Evolutionary conservation across 2,113 vertebrate species (phyloP), one percentile per base, ranked within the genome.

Genomic region (Sinocyclocheilus grahami): DNA sequence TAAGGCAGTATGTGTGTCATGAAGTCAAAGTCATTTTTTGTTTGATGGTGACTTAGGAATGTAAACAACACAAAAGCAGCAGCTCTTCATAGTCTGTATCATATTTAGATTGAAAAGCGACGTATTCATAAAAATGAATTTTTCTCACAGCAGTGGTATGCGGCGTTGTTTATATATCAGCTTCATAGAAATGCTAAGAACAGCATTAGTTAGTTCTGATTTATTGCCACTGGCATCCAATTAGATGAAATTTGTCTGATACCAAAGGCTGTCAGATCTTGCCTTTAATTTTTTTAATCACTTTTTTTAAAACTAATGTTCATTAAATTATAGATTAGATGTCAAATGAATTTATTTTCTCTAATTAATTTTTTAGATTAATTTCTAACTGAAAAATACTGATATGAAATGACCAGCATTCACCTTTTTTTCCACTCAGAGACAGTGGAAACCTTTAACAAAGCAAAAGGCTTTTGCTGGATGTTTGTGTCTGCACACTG

Each of bases 231-330:
- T 48, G 74, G 74, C 42, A 76, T 51, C 22, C 42, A 76, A 48
- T 48, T 75, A 75, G n/a, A 75, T 75, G 3, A 51, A 76, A 76
- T 74, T n/a, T 48, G n/a, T 76, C n/a, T 76, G 72, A 76, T 48
- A 48, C 22, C n/a, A n/a, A 76, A 76, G 42, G 5, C 24, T 53
- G 9, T 18, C 51, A 78, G 76, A 53, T 78, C 51, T 5, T 16
- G 48, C 51, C 33, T 53, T 77, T 27, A 53, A 53, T 16, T 81
- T 79, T 53, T 58, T 39, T 14, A 13, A 53, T 55, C 0, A 30
- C 12, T 13, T 37, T 14, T 46, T 27, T 51, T 51, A 46, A 0
- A n/a, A n/a, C 20, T 39, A 60, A 30, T 60, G 77, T 39, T 60
- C 11, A 79, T 37, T 78, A 16, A n/a, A 76, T 76, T 51, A 51